phyloP scores from a whole-genome alignment of 2,888 invertebrate species.

The Acrobasis consociella region DNA sequence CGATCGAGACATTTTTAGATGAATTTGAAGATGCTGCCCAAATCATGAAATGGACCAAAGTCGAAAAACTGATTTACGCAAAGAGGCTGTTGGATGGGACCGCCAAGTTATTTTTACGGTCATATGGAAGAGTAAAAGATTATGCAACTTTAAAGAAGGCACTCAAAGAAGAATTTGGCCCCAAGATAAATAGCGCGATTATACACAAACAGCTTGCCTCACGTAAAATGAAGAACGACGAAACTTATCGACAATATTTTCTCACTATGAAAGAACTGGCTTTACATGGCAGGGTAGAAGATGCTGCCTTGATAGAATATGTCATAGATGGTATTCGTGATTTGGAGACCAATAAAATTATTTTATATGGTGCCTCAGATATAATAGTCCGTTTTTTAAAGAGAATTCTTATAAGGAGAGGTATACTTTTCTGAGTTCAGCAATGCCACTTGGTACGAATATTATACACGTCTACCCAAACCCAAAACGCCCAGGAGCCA shows the following conservation, averaged over 20 bases:
- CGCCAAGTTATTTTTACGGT: constrained; percentile 25
- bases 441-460: too few species aligned
- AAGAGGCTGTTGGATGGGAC: constrained; percentile 27
- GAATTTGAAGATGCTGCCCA: constrained; percentile 25
- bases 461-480: too few species aligned
- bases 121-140: constrained; percentile 13
- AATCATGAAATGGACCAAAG: constrained; percentile 24
- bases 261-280: constrained; percentile 54
- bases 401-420: too few species aligned
- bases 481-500: too few species aligned
- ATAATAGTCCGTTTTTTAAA: too few species aligned
- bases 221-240: constrained; percentile 40
- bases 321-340: constrained; percentile 54
- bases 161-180: constrained; percentile 27
- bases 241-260: constrained; percentile 52
- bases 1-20: constrained; percentile 19
- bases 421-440: too few species aligned
- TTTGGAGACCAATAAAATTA: constrained; percentile 33
- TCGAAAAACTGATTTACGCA: constrained; percentile 26
- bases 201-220: constrained; percentile 15
- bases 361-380: constrained; percentile 35
- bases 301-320: constrained; percentile 50
- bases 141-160: constrained; percentile 22
- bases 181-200: constrained; percentile 22
- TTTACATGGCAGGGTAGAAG: constrained; percentile 45